Base-by-base conservation (phyloP, 2,113 vertebrate species). In the Fulmarus glacialis region DNA sequence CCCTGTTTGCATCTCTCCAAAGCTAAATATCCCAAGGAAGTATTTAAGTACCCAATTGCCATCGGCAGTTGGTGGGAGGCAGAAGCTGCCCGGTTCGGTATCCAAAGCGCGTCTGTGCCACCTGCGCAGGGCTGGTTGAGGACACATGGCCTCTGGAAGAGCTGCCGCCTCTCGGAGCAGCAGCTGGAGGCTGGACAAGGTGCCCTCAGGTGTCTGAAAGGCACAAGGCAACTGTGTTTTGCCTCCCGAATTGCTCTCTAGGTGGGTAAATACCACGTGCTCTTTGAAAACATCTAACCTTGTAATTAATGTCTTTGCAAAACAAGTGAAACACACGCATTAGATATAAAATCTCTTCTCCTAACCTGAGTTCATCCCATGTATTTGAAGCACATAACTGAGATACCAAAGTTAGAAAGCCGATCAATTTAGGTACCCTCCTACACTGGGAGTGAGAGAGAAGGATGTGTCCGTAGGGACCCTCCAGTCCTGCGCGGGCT, bases 391-490 rank as follows among this genome's bases (percentile, higher is more conserved):
- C 26, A 38, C 3, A 1, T 4, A 53, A 66, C 30, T 30, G 29
- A 72, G 42, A 63, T 11, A 15, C 12, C 5, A 1, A 82, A 62
- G 43, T 60, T 45, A 55, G 42, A 42, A 74, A 59, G 8, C 8
- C 5, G 9, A 22, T 13, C 42, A 22, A 12, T 48, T 23, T 20
- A 48, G 30, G 43, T 42, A 42, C 42, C 27, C 23, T 68, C 32
- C 53, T 11, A 36, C 18, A 19, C 0, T 1, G 36, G 36, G 7
- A 66, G 26, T 1, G 0, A 29, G 32, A 62, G 18, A 85, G n/a
- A 23, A 91, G 63, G 43, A 47, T 0, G 0, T 2, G 7, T 18
- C 59, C 1, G 0, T 2, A 62, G 22, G 23, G 55, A 32, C 8
- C 47, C 36, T 52, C 18, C 19, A 38, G 78, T 12, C 38, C 58